These are phyloP conservation scores for Columba guinea DNA, from an alignment of 2,797 vertebrate genomes.

Conservation along the genomic window DNA sequence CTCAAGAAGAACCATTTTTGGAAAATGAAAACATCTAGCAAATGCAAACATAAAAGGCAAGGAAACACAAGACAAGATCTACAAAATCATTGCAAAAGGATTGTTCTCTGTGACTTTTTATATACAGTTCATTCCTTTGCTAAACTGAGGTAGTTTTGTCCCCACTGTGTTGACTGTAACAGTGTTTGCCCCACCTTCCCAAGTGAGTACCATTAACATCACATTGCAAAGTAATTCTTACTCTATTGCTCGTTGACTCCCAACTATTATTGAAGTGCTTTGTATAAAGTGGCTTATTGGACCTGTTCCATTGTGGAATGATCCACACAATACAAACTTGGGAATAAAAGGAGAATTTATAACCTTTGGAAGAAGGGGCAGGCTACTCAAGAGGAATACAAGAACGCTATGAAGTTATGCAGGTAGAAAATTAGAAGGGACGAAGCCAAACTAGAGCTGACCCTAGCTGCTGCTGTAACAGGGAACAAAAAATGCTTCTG, in stretches of 20 bases:
- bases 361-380: too few species aligned
- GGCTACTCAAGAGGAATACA: too few species aligned
- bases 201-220: not conserved
- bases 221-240: not conserved
- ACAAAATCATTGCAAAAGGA: not conserved
- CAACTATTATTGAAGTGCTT: not conserved
- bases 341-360: too few species aligned
- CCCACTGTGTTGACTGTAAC: not conserved
- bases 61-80: not conserved
- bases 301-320: not conserved
- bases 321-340: not conserved
- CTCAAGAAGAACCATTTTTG: not conserved
- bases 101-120: not conserved
- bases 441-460: too few species aligned
- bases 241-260: not conserved
- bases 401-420: too few species aligned
- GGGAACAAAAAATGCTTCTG: too few species aligned
- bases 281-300: not conserved
- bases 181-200: not conserved
- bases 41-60: constrained; percentile 1
- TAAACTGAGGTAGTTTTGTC: not conserved
- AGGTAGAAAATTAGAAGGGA: too few species aligned
- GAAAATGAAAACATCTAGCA: constrained; percentile 3
- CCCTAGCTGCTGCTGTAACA: too few species aligned
- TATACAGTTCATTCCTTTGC: not conserved